Base-by-base conservation (phyloP, 2,113 vertebrate genomes). In the Dasyprocta punctata region DNA sequence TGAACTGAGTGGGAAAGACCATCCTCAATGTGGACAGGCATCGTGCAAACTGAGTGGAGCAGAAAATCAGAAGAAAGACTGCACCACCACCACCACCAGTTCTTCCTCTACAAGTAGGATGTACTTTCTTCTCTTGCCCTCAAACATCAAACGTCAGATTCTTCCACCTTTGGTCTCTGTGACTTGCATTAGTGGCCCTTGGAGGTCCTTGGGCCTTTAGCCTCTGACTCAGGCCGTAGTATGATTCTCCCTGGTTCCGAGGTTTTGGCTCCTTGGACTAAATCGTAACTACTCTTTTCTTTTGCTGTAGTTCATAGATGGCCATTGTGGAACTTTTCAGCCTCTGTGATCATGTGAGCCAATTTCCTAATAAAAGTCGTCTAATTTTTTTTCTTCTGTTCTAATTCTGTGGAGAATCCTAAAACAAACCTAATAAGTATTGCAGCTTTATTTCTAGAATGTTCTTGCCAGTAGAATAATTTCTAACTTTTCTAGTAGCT, bases 401-500 rank as follows among this genome's bases (percentile, higher is more conserved):
- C 36, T 56, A 52, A 22, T 54, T 81, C 16, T 81, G 17, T 82
- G 80, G 36, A n/a, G 28, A n/a, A 36, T 82, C 30, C 36, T 24
- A 13, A 38, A 14, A 58, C 2, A 83, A 92, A 49, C 38, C 88
- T 94, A 92, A 78, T 95, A 97, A 58, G 20, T 96, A 89, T 44
- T 58, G 87, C 73, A 97, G 97, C 84, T 95, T 92, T 96, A 96
- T 94, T 96, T 96, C 75, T 92, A 61, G 54, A 92, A 61, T 83
- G 60, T 89, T 96, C 80, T 96, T 71, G 26, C 58, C 52, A 47
- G 3, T 8, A 84, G 38, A 86, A 83, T 73, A 80, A 44, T 91
- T 86, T 80, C 60, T 56, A 94, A 41, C 67, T 81, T 89, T 80
- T 94, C 30, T n/a, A 10, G 41, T 84, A 65, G 30, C 30, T 95